Evolutionary conservation across 2,888 invertebrate genomes (phyloP).

Genomic region (Polydrusus cervinus): DNA sequence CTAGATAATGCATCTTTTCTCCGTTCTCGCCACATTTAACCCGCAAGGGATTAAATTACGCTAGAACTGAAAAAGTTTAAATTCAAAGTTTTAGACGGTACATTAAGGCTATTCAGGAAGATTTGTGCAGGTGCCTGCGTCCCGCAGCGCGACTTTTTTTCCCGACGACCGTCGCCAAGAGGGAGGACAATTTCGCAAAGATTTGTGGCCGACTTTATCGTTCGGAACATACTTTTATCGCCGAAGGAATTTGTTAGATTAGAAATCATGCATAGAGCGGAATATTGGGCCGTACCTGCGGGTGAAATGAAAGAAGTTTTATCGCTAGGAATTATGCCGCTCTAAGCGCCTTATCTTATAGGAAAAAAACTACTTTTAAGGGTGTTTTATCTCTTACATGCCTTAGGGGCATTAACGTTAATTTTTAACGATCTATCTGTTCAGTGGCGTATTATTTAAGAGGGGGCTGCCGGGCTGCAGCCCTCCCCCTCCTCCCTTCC

Average conservation of each 20-base stretch:
- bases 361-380: too few relatives aligned
- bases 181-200: conserved; percentile 65
- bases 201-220: conserved; percentile 68
- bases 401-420: too few relatives aligned
- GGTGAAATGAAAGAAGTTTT: conserved; percentile 65
- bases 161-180: conserved; percentile 55
- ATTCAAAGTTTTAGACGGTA: conserved; percentile 59
- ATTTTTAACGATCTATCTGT: too few relatives aligned
- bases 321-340: conserved; percentile 66
- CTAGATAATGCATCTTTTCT: conserved; percentile 45
- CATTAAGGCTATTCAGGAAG: conserved; percentile 61
- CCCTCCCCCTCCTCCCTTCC: too few relatives aligned
- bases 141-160: conserved; percentile 56
- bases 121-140: conserved; percentile 59
- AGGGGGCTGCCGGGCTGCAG: too few relatives aligned
- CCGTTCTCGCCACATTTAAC: conserved; percentile 45
- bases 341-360: too few relatives aligned
- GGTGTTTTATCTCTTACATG: too few relatives aligned
- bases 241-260: conserved; percentile 69
- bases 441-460: too few relatives aligned
- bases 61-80: conserved; percentile 55
- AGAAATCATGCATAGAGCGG: conserved; percentile 65
- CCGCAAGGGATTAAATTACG: conserved; percentile 48
- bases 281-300: conserved; percentile 59
- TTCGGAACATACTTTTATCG: conserved; percentile 68